phyloP scores from a whole-genome alignment of 2,113 vertebrate species.

The Baryphthengus martii region DNA sequence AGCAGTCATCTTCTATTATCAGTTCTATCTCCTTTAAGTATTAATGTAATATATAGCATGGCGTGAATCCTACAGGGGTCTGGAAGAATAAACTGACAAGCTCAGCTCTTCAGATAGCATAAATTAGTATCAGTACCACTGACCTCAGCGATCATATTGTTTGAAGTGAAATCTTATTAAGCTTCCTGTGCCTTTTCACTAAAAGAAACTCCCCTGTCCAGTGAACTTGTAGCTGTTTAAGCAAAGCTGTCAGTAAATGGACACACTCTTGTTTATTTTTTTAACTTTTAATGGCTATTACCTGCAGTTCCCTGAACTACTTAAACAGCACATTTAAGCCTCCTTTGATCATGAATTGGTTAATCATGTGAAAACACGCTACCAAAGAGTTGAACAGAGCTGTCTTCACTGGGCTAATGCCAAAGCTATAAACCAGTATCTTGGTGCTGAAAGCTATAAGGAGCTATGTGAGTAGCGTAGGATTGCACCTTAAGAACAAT shows the following conservation, averaged over 20 bases:
- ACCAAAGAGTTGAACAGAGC: not conserved
- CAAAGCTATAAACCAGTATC: constrained; percentile 4
- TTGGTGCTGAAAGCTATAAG: constrained; percentile 13
- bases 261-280: not conserved
- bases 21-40: not conserved
- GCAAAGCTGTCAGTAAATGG: not conserved
- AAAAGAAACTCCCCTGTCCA: not conserved
- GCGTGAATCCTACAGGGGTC: not conserved
- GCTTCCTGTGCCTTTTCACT: not conserved
- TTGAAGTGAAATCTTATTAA: not conserved
- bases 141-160: not conserved
- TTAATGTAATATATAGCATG: not conserved
- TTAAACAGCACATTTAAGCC: not conserved
- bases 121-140: not conserved
- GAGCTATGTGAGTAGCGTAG: not conserved
- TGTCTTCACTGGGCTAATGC: not conserved
- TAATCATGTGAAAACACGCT: not conserved
- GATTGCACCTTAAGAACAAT: constrained; percentile 12
- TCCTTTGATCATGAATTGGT: not conserved
- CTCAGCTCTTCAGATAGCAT: not conserved
- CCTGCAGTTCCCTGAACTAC: not conserved
- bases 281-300: not conserved
- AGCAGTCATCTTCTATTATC: not conserved
- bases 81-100: not conserved
- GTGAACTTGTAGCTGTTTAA: not conserved